Evolutionary conservation across 2,113 vertebrate species (phyloP).

Genomic region (Oreochromis niloticus): DNA sequence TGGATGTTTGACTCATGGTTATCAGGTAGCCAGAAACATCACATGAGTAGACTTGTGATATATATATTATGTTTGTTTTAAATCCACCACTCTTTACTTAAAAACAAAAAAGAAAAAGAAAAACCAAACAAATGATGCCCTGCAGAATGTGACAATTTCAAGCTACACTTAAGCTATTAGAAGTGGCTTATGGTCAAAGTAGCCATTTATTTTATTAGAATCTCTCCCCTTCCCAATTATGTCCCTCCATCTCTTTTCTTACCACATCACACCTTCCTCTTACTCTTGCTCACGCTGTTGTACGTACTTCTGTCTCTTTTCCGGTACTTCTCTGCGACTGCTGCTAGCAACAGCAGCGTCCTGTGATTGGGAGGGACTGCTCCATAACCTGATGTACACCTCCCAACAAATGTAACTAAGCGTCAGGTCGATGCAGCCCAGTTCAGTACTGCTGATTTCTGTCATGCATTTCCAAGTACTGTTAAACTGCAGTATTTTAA

Average conservation of each 20-base stretch:
- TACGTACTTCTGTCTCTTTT: background rate
- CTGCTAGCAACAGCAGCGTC: background rate
- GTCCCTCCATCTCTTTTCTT: background rate
- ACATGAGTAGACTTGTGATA: rapidly evolving
- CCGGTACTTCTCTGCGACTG: background rate
- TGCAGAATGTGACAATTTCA: background rate
- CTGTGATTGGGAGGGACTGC: background rate
- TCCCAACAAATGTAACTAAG: background rate
- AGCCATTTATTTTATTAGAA: background rate
- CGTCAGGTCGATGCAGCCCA: rapidly evolving
- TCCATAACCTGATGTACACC: background rate
- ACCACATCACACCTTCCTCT: background rate
- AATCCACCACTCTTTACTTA: background rate
- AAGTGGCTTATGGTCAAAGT: background rate
- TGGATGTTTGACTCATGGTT: background rate
- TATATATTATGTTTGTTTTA: background rate
- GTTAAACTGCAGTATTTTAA: background rate
- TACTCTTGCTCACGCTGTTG: background rate
- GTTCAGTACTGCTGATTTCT: background rate
- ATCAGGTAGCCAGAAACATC: background rate
- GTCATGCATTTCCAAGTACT: background rate
- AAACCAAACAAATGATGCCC: background rate
- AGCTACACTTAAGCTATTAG: background rate
- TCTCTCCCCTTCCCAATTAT: background rate
- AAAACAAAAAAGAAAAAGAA: rapidly evolving